A percentile compares a stretch with the other conserved stretches of the same genome.
Evolutionary conservation across 92 coral and sea anemone genomes (phyloP).

Genomic region (Epizoanthus ramosus): DNA sequence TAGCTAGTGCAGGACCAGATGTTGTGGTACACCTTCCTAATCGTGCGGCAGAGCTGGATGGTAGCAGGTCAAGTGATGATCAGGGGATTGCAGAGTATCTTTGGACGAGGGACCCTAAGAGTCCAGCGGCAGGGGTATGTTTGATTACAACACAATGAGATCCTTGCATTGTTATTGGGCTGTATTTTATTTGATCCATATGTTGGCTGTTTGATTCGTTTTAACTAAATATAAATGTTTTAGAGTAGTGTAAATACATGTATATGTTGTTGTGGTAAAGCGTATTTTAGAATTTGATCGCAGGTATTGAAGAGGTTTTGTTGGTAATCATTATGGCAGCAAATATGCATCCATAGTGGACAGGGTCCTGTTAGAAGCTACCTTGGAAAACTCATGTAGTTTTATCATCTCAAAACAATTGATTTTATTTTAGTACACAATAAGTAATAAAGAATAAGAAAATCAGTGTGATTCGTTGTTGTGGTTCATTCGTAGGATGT

Average conservation of each 20-base stretch:
- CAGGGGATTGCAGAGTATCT: conserved; percentile 84
- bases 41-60: conserved; percentile 93
- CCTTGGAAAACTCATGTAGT: too few relatives aligned
- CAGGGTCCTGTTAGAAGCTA: too few relatives aligned
- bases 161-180: not conserved
- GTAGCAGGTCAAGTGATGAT: conserved; percentile 86
- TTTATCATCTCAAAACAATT: too few relatives aligned
- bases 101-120: conserved; percentile 92
- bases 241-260: too few relatives aligned
- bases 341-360: too few relatives aligned
- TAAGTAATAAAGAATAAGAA: not conserved
- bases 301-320: too few relatives aligned
- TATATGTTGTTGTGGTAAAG: too few relatives aligned
- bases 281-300: too few relatives aligned
- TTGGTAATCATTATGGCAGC: too few relatives aligned
- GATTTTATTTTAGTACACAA: not conserved
- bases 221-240: too few relatives aligned
- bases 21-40: conserved; percentile 93
- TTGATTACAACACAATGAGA: not conserved
- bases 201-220: too few relatives aligned
- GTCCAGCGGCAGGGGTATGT: conserved; percentile 99
- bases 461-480: not conserved
- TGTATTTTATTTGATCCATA: not conserved
- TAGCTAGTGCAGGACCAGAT: conserved; percentile 93
- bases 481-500: conserved; percentile 71